Evolutionary conservation across 1,140 invertebrate species (phyloP), one percentile per base, ranked within the genome.

Genomic region (Tetranychus cinnabarinus): DNA sequence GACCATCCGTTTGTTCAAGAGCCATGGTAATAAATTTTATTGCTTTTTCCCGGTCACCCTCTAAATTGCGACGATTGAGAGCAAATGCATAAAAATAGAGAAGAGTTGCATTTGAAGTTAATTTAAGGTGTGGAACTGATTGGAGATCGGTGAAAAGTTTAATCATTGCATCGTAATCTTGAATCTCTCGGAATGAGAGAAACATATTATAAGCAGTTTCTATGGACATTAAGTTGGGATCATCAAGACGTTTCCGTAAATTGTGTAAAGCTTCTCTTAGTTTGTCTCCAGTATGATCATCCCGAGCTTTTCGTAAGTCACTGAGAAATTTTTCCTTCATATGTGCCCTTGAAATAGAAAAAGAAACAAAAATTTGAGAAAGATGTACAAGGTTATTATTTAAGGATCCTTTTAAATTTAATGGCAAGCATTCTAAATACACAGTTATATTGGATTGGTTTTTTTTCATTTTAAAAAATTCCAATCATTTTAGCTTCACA

Each of bases 111-210:
- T 88, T 88, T 67, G 87, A 84, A 23, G 88, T 81, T 70, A 90
- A 87, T 71, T 86, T 86, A 59, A 86, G 83, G 70, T 87, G 89
- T 60, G 89, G 88, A 65, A 97, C 80, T n/a, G 85, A 85, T 69
- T 84, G 83, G 37, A 99, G 75, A 74, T 97, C 92, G 69, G 96
- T 89, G 0, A 98, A 89, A 48, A 99, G 76, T 68, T 88, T 84
- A 23, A 98, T 93, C 85, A 98, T 98, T 3, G 90, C 85, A 74
- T 97, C 88, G 70, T 99, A 98, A 71, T 95, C 92, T 79, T 91
- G 88, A 68, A 90, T 84, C 70, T 92, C 89, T 15, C 89, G 76
- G 71, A 92, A 88, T 2, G 85, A 91, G 70, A 88, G 85, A 3
- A 96, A 76, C 76, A 96, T 85, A 71, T 89, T 93, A 50, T 91